phyloP scores from a whole-genome alignment of 2,113 vertebrate species.

The Atherinomorus stipes region DNA sequence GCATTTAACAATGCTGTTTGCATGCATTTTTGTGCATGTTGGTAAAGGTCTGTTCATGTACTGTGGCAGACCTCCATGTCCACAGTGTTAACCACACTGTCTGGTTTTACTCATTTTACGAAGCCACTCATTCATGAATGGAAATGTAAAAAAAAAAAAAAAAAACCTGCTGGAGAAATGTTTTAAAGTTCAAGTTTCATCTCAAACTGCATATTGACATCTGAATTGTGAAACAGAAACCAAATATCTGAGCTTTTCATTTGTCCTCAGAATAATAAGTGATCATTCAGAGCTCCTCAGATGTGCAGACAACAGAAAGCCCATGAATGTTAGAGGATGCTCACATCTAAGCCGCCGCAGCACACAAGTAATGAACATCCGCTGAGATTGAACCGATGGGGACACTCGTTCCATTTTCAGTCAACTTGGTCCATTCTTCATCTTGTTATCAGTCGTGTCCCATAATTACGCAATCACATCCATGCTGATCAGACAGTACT shows the following conservation, averaged over 20 bases:
- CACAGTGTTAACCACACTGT: constrained; percentile 70
- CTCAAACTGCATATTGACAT: constrained; percentile 3
- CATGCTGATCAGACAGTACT: not conserved
- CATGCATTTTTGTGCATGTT: constrained; percentile 61
- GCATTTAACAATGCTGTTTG: constrained; percentile 57
- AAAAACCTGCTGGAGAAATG: not conserved
- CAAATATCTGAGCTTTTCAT: not conserved
- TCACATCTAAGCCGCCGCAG: too few relatives aligned
- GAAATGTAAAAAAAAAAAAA: not conserved
- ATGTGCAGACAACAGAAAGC: constrained; percentile 18
- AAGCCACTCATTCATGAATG: not conserved
- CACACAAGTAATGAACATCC: too few relatives aligned
- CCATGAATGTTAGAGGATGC: not conserved
- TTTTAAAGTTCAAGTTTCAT: constrained; percentile 2
- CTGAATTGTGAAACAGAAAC: constrained; percentile 15
- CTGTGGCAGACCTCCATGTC: constrained; percentile 6
- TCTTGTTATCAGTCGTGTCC: not conserved
- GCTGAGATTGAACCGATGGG: not conserved
- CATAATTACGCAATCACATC: not conserved
- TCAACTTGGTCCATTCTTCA: constrained; percentile 29
- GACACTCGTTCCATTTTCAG: constrained; percentile 13
- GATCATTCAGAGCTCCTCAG: not conserved
- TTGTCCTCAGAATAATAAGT: not conserved
- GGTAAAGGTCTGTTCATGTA: constrained; percentile 24
- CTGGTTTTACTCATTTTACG: constrained; percentile 28